Percentiles rank a stretch among this genome's conserved stretches.
phyloP scores from a whole-genome alignment of 2,888 invertebrate species.

The Lepetodrilus schrolli region DNA sequence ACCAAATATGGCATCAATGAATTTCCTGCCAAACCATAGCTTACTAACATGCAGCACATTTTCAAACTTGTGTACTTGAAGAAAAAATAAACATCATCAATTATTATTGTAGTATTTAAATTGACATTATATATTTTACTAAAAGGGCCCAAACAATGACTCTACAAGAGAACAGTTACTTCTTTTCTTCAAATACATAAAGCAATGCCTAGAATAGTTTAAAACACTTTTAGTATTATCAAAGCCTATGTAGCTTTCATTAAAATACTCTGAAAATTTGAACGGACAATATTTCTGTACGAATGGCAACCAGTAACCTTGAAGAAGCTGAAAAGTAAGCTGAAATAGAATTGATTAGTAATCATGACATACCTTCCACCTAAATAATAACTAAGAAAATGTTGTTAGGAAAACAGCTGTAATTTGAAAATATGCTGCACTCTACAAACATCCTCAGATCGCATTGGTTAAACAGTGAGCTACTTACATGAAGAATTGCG shows the following conservation, averaged over 20 bases:
- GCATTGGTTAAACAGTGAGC: neutral
- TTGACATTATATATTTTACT: too few relatives aligned
- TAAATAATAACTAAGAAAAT: neutral
- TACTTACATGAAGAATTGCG: conserved; percentile 99
- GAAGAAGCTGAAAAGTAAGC: neutral
- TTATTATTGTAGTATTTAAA: too few relatives aligned
- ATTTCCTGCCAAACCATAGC: neutral
- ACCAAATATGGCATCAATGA: neutral
- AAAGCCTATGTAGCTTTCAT: neutral
- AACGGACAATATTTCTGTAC: neutral
- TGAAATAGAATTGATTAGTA: neutral
- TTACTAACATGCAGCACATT: too few relatives aligned
- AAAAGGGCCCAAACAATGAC: too few relatives aligned
- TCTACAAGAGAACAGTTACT: neutral
- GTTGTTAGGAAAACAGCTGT: neutral
- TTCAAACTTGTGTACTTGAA: too few relatives aligned
- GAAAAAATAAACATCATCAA: too few relatives aligned
- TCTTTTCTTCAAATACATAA: neutral
- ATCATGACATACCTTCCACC: neutral
- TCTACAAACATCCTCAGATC: too few relatives aligned
- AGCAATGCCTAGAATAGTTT: too few relatives aligned
- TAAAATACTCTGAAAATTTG: neutral
- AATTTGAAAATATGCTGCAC: neutral
- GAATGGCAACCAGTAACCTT: neutral
- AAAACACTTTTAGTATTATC: too few relatives aligned